phyloP scores from a whole-genome alignment of 2,888 invertebrate genomes.

The Griposia aprilina region DNA sequence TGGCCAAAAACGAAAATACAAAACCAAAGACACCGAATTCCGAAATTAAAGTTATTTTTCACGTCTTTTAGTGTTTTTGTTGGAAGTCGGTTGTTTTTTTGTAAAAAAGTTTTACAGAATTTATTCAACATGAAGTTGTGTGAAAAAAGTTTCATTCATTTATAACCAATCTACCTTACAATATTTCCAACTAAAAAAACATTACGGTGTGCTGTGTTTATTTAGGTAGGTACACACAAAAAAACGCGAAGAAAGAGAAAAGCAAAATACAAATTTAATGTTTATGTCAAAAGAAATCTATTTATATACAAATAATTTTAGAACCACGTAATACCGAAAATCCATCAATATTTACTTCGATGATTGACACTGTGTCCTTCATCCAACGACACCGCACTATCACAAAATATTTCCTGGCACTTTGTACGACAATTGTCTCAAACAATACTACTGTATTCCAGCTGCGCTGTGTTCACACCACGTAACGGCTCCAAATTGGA shows the following conservation, averaged over 20 bases:
- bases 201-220: not conserved
- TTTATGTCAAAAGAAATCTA: not conserved
- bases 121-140: not conserved
- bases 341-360: not conserved
- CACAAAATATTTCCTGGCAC: not conserved
- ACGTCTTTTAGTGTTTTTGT: too few relatives aligned
- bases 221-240: not conserved
- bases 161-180: not conserved
- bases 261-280: rapidly evolving
- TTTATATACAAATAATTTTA: not conserved
- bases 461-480: constrained; percentile 45
- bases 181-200: not conserved
- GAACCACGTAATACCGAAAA: not conserved
- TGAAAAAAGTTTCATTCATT: not conserved
- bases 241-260: not conserved
- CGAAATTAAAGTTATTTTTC: too few relatives aligned
- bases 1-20: too few relatives aligned
- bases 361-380: not conserved
- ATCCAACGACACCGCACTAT: not conserved
- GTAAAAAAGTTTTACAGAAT: too few relatives aligned
- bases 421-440: not conserved
- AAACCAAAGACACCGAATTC: too few relatives aligned
- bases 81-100: too few relatives aligned
- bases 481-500: constrained; percentile 81
- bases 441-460: constrained; percentile 50